These are phyloP conservation scores for Plumapathes pennacea DNA, from an alignment of 92 coral and sea anemone species.

Conservation along the genomic window DNA sequence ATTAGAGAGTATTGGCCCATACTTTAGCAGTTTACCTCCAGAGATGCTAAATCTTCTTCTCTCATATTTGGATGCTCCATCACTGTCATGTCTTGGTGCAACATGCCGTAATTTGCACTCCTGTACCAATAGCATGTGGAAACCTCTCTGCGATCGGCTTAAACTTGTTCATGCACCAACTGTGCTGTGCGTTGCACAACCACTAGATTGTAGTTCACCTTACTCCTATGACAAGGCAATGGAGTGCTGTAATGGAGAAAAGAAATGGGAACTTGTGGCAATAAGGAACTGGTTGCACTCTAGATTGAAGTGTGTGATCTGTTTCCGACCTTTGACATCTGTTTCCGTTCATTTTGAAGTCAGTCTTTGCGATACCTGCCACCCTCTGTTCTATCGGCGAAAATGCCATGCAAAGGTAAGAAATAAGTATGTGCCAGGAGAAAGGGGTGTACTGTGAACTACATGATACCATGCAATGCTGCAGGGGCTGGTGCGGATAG, in stretches of 20 bases:
- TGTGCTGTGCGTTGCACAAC: conserved; percentile 82
- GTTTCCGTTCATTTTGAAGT: conserved; percentile 91
- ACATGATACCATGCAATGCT: no score
- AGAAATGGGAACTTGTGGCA: conserved; percentile 78
- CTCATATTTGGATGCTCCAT: conserved; percentile 90
- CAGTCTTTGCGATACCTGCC: conserved; percentile 92
- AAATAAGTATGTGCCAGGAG: no score
- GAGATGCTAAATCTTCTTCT: conserved; percentile 85
- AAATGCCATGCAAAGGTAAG: conserved; percentile 99
- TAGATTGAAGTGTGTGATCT: conserved; percentile 93
- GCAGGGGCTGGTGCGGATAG: no score
- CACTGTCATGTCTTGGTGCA: conserved; percentile 78
- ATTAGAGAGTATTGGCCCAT: conserved; percentile 78
- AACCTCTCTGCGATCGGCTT: conserved; percentile 71
- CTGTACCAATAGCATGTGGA: conserved; percentile 79
- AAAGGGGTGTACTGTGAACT: no score
- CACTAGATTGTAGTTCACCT: conserved; percentile 51
- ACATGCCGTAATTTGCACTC: conserved; percentile 77
- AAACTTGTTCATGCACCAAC: conserved; percentile 71
- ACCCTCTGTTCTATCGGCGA: conserved; percentile 96
- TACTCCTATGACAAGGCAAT: conserved; percentile 88
- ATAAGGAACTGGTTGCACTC: conserved; percentile 90
- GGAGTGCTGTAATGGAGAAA: conserved; percentile 73
- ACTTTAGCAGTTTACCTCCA: conserved; percentile 82
- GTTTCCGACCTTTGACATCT: conserved; percentile 86